Evolutionary conservation across 2,888 invertebrate genomes (phyloP), one percentile per base, ranked within the genome.

Genomic region (Polietes domitor): DNA sequence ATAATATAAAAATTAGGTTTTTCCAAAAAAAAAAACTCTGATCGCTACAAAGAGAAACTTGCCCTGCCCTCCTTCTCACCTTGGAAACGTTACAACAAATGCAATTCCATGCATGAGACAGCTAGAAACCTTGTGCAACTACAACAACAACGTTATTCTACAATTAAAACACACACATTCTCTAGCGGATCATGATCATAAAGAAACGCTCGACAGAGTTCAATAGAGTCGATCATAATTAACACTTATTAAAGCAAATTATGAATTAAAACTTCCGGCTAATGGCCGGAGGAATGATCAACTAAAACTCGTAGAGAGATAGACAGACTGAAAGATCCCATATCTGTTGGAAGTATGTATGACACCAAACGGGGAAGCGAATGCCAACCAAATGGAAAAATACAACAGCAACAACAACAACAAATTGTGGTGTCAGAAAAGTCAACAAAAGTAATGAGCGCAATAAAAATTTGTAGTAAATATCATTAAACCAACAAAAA

Each of bases 191-290:
- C 63, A 32, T 1, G 37, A 65, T 19, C n/a, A 37, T 21, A 4
- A 28, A 0, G 3, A 21, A 58, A 63, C 63, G n/a, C 63, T 32
- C 7, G 19, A 37, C 68, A n/a, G 24, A 65, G 68, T 68, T 68
- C 68, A 43, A 41, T 68, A 2, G 15, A 53, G 61, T 53, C 28
- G 50, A 24, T 53, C 15, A 50, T 41, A 75, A 37, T 71, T 75
- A 74, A 70, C 41, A 21, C 68, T 68, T 73, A 70, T 74, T 80
- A 70, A 21, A 80, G 17, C 47, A 26, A 75, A 75, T 80, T 75
- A 75, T 70, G 43, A 65, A 41, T 12, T 70, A 26, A 26, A 71
- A 75, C 71, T 80, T 80, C 80, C 80, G 80, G 70, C 32, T 55
- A n/a, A 12, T 43, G 41, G 24, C 7, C n/a, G 15, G 37, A 68